Evolutionary conservation across 37 sponge, comb jelly and placozoan species (phyloP), one percentile per base, ranked within the genome.

Genomic region (Geodia barretti): DNA sequence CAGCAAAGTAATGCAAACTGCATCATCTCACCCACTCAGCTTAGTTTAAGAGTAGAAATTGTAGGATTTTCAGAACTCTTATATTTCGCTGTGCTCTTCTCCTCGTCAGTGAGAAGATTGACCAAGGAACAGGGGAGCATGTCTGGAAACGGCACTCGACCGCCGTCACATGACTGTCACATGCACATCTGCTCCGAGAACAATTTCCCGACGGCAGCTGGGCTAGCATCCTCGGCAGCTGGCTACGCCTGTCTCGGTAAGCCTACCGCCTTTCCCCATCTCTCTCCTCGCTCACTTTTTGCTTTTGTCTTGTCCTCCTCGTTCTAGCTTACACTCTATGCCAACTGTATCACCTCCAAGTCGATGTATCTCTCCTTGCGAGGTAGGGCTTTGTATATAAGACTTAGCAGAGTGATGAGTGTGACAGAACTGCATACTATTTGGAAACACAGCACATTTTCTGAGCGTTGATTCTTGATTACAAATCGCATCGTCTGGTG

Each of bases 141-240:
- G 34, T 29, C 38, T 36, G 54, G 34, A 3, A 28, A 72, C 21
- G 81, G 64, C 26, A n/a, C n/a, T n/a, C n/a, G n/a, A n/a, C n/a
- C n/a, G n/a, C n/a, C n/a, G 14, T 47, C 54, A 47, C 74, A 34
- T 3, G 60, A 74, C 14, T 68, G 35, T 9, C 66, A 67, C 39
- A 68, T 95, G 24, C 96, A 95, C 64, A 95, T 97, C 43, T 86
- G 91, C 64, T 97, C 98, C 0, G 68, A 66, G 35, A 97, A 97
- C 76, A 95, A 95, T 70, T 98, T 98, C 37, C 99, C 99, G 23
- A 98, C 99, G 17, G 99, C 99, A 28, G 99, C 99, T 65, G 99
- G 99, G 0, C 86, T 98, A 23, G 99, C 99, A 25, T 98, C 99
- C 3, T 98, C 99, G 38, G 99, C 99, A 64, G 95, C 99, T 54